These are phyloP conservation scores for Chaetodon auriga DNA, from an alignment of 2,113 vertebrate genomes.

Conservation along the genomic window DNA sequence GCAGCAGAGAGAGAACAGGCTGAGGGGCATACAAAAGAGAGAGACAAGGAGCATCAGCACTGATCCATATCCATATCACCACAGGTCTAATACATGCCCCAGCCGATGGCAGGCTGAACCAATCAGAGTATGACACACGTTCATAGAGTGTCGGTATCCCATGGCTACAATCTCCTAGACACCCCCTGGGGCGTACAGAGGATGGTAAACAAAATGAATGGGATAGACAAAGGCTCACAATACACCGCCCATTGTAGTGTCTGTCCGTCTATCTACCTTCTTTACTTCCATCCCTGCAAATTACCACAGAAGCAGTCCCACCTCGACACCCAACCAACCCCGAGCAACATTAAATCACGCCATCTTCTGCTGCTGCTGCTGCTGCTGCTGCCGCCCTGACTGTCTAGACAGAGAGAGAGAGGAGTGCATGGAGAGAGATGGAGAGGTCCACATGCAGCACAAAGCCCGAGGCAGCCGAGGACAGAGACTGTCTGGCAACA, in stretches of 20 bases:
- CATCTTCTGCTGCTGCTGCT: constrained; percentile 14
- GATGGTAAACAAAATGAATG: constrained; percentile 60
- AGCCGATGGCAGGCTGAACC: constrained; percentile 49
- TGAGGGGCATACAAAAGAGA: constrained; percentile 3
- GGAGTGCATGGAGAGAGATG: not conserved
- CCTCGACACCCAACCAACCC: constrained; percentile 2
- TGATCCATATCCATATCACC: constrained; percentile 66
- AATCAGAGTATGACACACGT: constrained; percentile 68
- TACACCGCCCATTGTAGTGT: constrained; percentile 3
- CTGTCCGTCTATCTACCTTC: not conserved
- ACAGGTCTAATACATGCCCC: constrained; percentile 52
- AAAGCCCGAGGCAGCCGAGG: constrained; percentile 29
- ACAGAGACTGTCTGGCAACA: constrained; percentile 44
- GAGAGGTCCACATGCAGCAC: constrained; percentile 1
- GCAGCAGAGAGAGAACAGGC: constrained; percentile 2
- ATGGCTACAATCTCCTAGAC: constrained; percentile 68
- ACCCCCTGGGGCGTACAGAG: constrained; percentile 19
- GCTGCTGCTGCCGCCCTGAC: constrained; percentile 4
- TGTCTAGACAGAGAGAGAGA: constrained; percentile 53
- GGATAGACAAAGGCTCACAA: constrained; percentile 36
- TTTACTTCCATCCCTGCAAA: constrained; percentile 6
- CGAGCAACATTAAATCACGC: constrained; percentile 54
- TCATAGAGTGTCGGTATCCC: constrained; percentile 54
- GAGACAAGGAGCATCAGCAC: constrained; percentile 44
- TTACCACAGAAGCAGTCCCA: constrained; percentile 3